These are phyloP conservation scores for Agrenia bidenticulata DNA, from an alignment of 2,888 invertebrate species.

Conservation along the genomic window DNA sequence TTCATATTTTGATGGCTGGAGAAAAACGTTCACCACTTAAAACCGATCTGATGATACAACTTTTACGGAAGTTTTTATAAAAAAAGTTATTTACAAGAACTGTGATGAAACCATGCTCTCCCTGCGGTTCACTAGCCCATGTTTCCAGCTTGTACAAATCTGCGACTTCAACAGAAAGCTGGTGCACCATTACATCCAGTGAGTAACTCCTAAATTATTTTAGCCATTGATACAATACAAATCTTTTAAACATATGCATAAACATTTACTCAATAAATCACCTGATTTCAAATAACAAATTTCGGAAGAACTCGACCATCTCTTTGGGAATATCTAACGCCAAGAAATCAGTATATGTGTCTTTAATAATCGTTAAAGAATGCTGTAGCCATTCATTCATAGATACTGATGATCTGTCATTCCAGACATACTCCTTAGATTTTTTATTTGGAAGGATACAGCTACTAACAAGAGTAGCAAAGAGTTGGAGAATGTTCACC, in stretches of 20 bases:
- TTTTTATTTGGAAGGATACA: slow-evolving; percentile 42
- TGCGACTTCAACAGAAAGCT: slow-evolving; percentile 76
- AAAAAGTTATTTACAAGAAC: slow-evolving; percentile 64
- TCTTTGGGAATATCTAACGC: slow-evolving; percentile 84
- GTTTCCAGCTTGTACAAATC: slow-evolving; percentile 72
- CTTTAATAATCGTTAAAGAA: slow-evolving; percentile 76
- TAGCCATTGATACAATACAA: no score
- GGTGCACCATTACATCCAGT: slow-evolving; percentile 79
- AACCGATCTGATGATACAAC: no score
- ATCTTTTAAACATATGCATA: not conserved
- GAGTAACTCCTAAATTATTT: slow-evolving; percentile 66
- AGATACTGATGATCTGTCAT: slow-evolving; percentile 44
- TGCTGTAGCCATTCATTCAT: slow-evolving; percentile 71
- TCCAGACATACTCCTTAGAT: slow-evolving; percentile 47
- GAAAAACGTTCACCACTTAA: slow-evolving; percentile 33
- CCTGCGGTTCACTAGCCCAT: slow-evolving; percentile 82
- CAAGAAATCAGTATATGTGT: slow-evolving; percentile 73
- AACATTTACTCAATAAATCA: slow-evolving; percentile 48
- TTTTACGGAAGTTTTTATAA: not conserved
- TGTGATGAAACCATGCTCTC: slow-evolving; percentile 82
- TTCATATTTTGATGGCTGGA: slow-evolving; percentile 71
- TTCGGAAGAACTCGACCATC: slow-evolving; percentile 79
- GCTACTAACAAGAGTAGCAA: slow-evolving; percentile 66
- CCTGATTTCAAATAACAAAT: slow-evolving; percentile 82
- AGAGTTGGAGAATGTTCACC: slow-evolving; percentile 71